Percentiles rank a stretch among this genome's conserved stretches.
These are phyloP conservation scores for Arizona elegans DNA, from an alignment of 2,113 vertebrate species.

Conservation along the genomic window DNA sequence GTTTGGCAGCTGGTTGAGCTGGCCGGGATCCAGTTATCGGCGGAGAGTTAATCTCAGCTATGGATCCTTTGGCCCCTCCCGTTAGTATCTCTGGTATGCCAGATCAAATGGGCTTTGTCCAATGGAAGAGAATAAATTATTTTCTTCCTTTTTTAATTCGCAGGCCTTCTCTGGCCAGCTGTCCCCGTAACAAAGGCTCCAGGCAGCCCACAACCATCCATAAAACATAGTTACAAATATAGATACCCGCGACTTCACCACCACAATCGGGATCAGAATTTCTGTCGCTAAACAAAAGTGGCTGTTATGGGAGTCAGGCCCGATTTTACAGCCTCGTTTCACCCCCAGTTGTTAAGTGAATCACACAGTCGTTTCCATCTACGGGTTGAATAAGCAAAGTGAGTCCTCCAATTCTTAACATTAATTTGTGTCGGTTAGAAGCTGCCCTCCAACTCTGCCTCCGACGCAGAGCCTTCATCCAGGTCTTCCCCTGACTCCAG, in stretches of 20 bases:
- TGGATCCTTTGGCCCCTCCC: not conserved
- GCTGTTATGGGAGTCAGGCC: no score
- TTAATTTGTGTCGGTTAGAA: not conserved
- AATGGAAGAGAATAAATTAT: not conserved
- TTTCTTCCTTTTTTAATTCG: not conserved
- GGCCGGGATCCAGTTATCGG: not conserved
- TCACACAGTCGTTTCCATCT: not conserved
- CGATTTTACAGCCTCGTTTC: no score
- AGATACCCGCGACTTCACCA: not conserved
- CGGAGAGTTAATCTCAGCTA: conserved; percentile 8
- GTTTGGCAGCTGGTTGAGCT: conserved; percentile 7
- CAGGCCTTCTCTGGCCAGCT: not conserved
- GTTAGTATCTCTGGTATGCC: not conserved
- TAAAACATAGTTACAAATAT: not conserved
- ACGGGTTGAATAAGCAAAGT: not conserved
- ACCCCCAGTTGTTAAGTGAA: no score
- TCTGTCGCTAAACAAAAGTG: no score
- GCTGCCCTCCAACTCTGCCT: no score
- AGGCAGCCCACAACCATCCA: not conserved
- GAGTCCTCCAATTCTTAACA: not conserved
- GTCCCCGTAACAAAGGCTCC: not conserved
- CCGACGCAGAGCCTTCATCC: no score
- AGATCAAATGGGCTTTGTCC: not conserved
- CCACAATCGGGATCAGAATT: not conserved
- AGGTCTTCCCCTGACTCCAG: no score